phyloP scores from a whole-genome alignment of 2,888 invertebrate species.

The Gryllus longicercus region DNA sequence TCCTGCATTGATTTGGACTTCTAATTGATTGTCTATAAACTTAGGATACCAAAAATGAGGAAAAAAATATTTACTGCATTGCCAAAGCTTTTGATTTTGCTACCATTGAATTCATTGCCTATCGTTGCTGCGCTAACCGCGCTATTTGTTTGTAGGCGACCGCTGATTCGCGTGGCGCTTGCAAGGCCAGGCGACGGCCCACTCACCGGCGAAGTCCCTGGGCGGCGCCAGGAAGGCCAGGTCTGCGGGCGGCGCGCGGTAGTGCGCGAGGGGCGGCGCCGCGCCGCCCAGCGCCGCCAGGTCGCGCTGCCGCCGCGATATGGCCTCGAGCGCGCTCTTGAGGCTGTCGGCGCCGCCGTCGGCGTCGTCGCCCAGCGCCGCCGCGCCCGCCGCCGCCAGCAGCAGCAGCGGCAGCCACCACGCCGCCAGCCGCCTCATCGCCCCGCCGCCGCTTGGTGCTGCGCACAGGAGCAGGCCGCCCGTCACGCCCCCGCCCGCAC shows the following conservation, averaged over 20 bases:
- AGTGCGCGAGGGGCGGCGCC: constrained; percentile 26
- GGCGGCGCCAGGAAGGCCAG: constrained; percentile 37
- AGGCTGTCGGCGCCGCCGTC: constrained; percentile 47
- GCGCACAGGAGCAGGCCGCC: too few relatives aligned
- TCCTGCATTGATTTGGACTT: too few relatives aligned
- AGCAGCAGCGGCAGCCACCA: constrained; percentile 11
- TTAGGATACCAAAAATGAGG: too few relatives aligned
- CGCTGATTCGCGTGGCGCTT: too few relatives aligned
- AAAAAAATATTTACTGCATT: too few relatives aligned
- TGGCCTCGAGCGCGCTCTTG: constrained; percentile 53
- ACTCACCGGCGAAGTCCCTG: constrained; percentile 28
- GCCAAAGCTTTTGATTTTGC: not conserved
- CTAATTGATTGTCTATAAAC: too few relatives aligned
- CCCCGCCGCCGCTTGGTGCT: too few relatives aligned
- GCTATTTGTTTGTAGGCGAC: too few relatives aligned
- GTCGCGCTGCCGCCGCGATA: constrained; percentile 53
- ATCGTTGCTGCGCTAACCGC: not conserved
- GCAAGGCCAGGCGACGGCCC: too few relatives aligned
- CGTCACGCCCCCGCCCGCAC: too few relatives aligned
- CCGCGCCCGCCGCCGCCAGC: not conserved
- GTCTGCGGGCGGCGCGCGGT: constrained; percentile 24
- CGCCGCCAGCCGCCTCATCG: not conserved
- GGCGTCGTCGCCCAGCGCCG: not conserved
- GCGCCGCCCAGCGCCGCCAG: constrained; percentile 31
- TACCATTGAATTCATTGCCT: not conserved